A percentile compares a stretch with the other conserved stretches of the same genome.
Evolutionary conservation across 2,113 vertebrate genomes (phyloP).

Genomic region (Laticauda colubrina): DNA sequence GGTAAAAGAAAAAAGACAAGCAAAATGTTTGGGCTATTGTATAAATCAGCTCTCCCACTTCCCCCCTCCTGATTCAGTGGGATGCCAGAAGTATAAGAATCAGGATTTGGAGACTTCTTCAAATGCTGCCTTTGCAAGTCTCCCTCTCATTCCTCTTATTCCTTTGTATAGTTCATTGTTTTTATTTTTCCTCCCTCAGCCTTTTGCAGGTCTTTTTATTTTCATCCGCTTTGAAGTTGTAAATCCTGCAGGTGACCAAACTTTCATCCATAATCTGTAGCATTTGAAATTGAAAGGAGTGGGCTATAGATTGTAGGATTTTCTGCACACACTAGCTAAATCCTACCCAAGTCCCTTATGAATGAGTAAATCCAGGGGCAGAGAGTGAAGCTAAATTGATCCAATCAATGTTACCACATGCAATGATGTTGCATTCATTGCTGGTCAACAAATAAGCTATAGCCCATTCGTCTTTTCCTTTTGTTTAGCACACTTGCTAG

Average conservation of each 20-base stretch:
- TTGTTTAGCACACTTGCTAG: not conserved
- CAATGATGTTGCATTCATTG: conserved; percentile 58
- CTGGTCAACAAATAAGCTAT: conserved; percentile 63
- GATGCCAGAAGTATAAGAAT: not conserved
- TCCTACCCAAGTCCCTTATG: conserved; percentile 70
- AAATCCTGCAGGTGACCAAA: conserved; percentile 79
- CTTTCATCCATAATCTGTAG: conserved; percentile 80
- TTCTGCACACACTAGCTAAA: conserved; percentile 73
- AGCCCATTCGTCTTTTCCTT: conserved; percentile 25
- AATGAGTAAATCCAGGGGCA: conserved; percentile 64
- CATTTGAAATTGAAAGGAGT: conserved; percentile 77
- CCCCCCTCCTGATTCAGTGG: conserved; percentile 20
- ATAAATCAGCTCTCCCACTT: not conserved
- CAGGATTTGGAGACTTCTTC: conserved; percentile 25
- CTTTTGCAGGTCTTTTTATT: conserved; percentile 69
- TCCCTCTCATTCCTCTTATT: conserved; percentile 15
- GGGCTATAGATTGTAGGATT: conserved; percentile 81
- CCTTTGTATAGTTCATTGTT: conserved; percentile 62
- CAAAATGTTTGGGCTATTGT: not conserved
- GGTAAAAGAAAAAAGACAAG: not conserved
- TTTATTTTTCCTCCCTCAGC: conserved; percentile 63
- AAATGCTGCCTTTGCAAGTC: conserved; percentile 4
- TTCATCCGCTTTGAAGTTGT: conserved; percentile 73
- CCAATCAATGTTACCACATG: conserved; percentile 71
- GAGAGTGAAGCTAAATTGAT: conserved; percentile 73